These are phyloP conservation scores for Meloe dianella DNA, from an alignment of 2,888 invertebrate species.

Conservation along the genomic window DNA sequence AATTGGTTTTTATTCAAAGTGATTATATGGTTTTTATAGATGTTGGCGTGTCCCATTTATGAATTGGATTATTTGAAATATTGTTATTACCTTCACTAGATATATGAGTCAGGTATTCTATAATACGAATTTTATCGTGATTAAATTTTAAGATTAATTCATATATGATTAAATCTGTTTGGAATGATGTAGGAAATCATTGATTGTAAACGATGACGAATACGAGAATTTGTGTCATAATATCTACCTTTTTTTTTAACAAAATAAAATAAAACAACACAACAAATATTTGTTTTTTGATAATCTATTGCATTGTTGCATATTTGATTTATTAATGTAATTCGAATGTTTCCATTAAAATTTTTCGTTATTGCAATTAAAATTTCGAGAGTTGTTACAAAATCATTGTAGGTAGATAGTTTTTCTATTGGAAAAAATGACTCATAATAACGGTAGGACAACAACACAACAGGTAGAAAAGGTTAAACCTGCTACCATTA, in stretches of 20 bases:
- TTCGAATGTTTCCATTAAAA: not conserved
- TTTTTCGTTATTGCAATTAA: not conserved
- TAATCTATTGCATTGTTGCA: not conserved
- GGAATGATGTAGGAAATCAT: not conserved
- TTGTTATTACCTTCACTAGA: not conserved
- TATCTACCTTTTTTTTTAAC: not conserved
- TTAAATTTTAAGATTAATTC: too few relatives aligned
- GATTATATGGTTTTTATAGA: not conserved
- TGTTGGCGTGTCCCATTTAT: not conserved
- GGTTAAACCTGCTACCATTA: not conserved
- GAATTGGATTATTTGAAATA: not conserved
- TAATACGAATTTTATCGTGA: too few relatives aligned
- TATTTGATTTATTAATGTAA: not conserved
- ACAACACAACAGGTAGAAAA: conserved; percentile 4
- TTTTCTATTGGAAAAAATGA: not conserved
- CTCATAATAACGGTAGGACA: conserved; percentile 3
- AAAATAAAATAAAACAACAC: not conserved
- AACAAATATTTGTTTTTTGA: not conserved
- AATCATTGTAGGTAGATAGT: not conserved
- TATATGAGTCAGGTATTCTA: not conserved
- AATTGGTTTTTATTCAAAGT: not conserved
- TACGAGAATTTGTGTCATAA: not conserved
- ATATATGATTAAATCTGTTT: not conserved
- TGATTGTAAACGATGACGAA: not conserved
- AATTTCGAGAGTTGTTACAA: not conserved